Evolutionary conservation across 2,113 vertebrate genomes (phyloP).

Genomic region (Cynocephalus volans): DNA sequence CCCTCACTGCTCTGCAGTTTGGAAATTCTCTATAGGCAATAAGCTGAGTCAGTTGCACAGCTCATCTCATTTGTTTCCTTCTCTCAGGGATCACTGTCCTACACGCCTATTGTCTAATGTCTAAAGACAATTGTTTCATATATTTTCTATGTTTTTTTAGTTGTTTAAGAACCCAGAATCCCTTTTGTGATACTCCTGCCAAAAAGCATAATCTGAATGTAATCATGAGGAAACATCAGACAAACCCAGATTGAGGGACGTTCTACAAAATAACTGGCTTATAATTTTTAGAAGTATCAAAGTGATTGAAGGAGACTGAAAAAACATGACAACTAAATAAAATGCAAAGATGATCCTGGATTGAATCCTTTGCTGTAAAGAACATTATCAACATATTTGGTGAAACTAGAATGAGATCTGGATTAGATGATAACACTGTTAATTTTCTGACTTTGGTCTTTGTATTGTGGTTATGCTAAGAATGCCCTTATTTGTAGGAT

Average conservation of each 20-base stretch:
- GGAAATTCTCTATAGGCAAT: not conserved
- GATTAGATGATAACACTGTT: not conserved
- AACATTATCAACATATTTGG: not conserved
- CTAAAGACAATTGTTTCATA: not conserved
- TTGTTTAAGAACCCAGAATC: not conserved
- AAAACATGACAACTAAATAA: conserved; percentile 1
- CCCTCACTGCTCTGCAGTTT: not conserved
- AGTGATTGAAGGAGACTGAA: not conserved
- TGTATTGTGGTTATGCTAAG: not conserved
- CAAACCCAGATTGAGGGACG: not conserved
- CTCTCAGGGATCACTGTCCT: not conserved
- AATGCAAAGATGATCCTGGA: conserved; percentile 26
- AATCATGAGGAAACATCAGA: conserved; percentile 13
- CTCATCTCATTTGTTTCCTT: not conserved
- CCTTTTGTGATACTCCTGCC: not conserved
- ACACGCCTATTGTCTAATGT: not conserved
- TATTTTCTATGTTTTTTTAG: not conserved
- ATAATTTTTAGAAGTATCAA: not conserved
- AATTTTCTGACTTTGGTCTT: not conserved
- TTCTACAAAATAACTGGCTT: not conserved
- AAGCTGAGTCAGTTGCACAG: not conserved
- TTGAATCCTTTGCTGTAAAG: conserved; percentile 29
- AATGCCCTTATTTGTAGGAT: not conserved
- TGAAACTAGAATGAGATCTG: not conserved
- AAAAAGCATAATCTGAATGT: not conserved